phyloP scores from a whole-genome alignment of 2,797 vertebrate species.

The Danionella dracula region DNA sequence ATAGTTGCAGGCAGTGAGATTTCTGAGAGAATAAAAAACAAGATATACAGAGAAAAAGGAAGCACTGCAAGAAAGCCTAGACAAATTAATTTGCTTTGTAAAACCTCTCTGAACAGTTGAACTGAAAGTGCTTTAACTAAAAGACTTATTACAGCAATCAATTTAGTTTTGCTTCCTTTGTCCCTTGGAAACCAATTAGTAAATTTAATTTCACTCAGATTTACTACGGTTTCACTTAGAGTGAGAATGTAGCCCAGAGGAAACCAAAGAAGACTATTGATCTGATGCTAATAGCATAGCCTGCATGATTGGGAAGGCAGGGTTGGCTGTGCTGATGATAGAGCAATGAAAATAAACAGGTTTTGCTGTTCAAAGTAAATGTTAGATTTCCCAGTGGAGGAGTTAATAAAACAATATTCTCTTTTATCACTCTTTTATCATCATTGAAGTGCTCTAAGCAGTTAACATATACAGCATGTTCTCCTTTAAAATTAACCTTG shows the following conservation, averaged over 20 bases:
- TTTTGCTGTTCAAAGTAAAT: conserved; percentile 15
- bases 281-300: conserved; percentile 39
- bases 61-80: conserved; percentile 31
- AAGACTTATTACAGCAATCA: conserved; percentile 72
- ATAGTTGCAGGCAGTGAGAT: conserved; percentile 5
- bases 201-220: conserved; percentile 66
- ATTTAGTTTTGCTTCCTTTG: conserved; percentile 72
- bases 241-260: conserved; percentile 49
- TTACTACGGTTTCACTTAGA: conserved; percentile 56
- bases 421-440: no score
- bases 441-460: not conserved
- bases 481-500: not conserved
- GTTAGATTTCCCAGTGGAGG: conserved; percentile 2
- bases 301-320: not conserved
- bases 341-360: not conserved
- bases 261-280: conserved; percentile 51
- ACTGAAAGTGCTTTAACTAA: conserved; percentile 63
- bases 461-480: not conserved
- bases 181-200: conserved; percentile 73
- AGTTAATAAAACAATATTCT: conserved; percentile 6
- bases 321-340: not conserved
- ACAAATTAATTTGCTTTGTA: conserved; percentile 73
- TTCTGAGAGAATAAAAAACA: conserved; percentile 49
- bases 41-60: conserved; percentile 29
- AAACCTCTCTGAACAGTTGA: conserved; percentile 67